Percentiles rank a stretch among this genome's conserved stretches.
Conservation (phyloP, 2,113 vertebrate species). For the Barbus barbus region DNA sequence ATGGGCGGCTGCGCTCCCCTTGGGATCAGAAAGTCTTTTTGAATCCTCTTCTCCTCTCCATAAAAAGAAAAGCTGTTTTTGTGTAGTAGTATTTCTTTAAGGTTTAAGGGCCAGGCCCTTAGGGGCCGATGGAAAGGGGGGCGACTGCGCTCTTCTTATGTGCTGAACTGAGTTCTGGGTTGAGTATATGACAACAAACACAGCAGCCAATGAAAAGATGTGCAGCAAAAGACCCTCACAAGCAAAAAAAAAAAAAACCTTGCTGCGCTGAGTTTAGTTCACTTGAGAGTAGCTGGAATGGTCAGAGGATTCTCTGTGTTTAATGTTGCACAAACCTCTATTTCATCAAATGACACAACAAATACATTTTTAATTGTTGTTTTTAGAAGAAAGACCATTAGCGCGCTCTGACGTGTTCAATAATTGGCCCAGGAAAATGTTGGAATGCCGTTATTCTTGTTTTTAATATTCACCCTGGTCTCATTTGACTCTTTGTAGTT, state of each 20-base stretch:
- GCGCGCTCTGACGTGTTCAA: not conserved
- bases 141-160: slow-evolving; percentile 70
- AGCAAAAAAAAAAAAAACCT: not conserved
- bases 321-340: not conserved
- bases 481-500: slow-evolving; percentile 15
- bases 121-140: slow-evolving; percentile 62
- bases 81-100: slow-evolving; percentile 60
- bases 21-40: slow-evolving; percentile 72
- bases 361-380: not conserved
- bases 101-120: slow-evolving; percentile 45
- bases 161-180: slow-evolving; percentile 44
- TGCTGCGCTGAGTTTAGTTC: not conserved
- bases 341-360: not conserved
- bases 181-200: slow-evolving; percentile 45
- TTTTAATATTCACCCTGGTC: not conserved
- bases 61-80: slow-evolving; percentile 70
- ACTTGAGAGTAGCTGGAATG: not conserved
- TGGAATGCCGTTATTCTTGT: not conserved
- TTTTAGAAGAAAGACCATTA: not conserved
- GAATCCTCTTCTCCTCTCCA: slow-evolving; percentile 64
- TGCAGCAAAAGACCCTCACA: not conserved
- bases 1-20: slow-evolving; percentile 66
- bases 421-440: slow-evolving; percentile 12
- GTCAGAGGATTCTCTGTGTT: not conserved
- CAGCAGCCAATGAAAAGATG: slow-evolving; percentile 32